These are phyloP conservation scores for Patiria miniata DNA, from an alignment of 35 echinoderm and acorn worm genomes.

Conservation along the genomic window DNA sequence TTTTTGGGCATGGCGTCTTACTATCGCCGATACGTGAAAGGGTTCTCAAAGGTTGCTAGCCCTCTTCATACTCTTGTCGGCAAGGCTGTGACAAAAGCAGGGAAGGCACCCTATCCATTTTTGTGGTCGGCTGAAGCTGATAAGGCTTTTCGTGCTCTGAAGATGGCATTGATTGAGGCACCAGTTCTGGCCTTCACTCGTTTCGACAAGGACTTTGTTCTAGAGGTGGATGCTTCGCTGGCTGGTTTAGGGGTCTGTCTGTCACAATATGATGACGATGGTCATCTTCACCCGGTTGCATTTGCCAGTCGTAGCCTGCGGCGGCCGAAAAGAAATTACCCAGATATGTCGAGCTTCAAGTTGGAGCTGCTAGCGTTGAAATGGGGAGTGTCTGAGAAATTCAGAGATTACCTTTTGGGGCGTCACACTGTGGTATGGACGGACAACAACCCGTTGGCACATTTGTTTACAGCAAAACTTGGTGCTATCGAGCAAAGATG, in stretches of 20 bases:
- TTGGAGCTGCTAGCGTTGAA: too few relatives aligned
- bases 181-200: conserved; percentile 54
- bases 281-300: conserved; percentile 38
- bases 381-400: too few relatives aligned
- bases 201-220: conserved; percentile 51
- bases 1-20: conserved; percentile 74
- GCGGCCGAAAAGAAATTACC: conserved; percentile 42
- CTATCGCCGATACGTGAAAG: conserved; percentile 62
- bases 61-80: conserved; percentile 27
- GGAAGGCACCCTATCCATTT: not conserved
- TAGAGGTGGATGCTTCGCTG: conserved; percentile 68
- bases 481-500: too few relatives aligned
- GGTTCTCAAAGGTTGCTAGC: conserved; percentile 50
- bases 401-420: too few relatives aligned
- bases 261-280: conserved; percentile 64
- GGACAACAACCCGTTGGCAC: too few relatives aligned
- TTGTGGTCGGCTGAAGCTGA: conserved; percentile 50
- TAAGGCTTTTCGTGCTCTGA: conserved; percentile 38
- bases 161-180: conserved; percentile 9
- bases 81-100: not conserved
- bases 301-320: conserved; percentile 60
- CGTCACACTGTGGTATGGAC: too few relatives aligned
- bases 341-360: too few relatives aligned
- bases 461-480: too few relatives aligned
- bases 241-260: conserved; percentile 62